A percentile compares a stretch with the other conserved stretches of the same genome.
These are phyloP conservation scores for Parasteatoda tepidariorum DNA, from an alignment of 1,140 invertebrate species.

Conservation along the genomic window DNA sequence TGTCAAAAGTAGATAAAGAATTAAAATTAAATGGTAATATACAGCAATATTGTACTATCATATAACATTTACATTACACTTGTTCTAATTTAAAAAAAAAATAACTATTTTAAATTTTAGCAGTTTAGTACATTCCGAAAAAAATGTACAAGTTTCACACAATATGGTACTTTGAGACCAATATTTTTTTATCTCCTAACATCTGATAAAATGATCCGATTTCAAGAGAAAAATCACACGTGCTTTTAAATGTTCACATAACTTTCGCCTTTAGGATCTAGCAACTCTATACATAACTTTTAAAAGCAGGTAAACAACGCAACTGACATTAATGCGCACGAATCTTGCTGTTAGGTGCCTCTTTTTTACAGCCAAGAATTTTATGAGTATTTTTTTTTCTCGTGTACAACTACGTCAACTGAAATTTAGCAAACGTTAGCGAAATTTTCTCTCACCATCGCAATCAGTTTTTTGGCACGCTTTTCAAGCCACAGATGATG, in stretches of 20 bases:
- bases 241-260: background rate
- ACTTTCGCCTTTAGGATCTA: conserved; percentile 15
- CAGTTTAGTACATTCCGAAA: too few species aligned
- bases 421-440: conserved; percentile 43
- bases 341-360: conserved; percentile 28
- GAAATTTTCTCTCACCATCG: conserved; percentile 46
- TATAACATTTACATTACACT: too few species aligned
- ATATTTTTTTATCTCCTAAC: background rate
- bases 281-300: background rate
- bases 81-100: too few species aligned
- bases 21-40: too few species aligned
- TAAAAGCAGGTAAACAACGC: background rate
- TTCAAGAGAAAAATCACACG: background rate
- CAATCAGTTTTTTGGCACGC: conserved; percentile 55
- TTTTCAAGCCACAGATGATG: conserved; percentile 40
- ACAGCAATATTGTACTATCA: too few species aligned
- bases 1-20: too few species aligned
- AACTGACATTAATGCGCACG: conserved; percentile 8
- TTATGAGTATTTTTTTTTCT: conserved; percentile 44
- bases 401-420: conserved; percentile 13
- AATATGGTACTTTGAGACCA: too few species aligned
- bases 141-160: too few species aligned
- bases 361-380: background rate
- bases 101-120: too few species aligned
- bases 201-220: background rate